Evolutionary conservation across 2,797 vertebrate species (phyloP).

Genomic region (Neosalanx taihuensis): DNA sequence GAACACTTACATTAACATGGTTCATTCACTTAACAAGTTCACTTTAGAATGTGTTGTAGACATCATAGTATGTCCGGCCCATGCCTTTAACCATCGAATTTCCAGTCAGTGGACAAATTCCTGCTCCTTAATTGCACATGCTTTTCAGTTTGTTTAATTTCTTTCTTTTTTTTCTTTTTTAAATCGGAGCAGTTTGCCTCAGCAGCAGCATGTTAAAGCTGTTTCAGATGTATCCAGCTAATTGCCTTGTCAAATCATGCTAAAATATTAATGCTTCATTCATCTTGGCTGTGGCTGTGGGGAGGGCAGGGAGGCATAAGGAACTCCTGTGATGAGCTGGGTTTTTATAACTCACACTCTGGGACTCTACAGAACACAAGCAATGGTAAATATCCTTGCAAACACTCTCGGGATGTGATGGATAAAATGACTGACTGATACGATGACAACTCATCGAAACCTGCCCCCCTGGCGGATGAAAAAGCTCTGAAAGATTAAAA

Average conservation of each 20-base stretch:
- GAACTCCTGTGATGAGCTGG: constrained; percentile 6
- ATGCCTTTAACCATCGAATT: background rate
- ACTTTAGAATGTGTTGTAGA: constrained; percentile 14
- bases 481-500: too few species aligned
- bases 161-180: background rate
- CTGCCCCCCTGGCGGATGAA: too few species aligned
- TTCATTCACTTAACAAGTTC: constrained; percentile 19
- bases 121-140: background rate
- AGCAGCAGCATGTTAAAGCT: background rate
- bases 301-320: constrained; percentile 31
- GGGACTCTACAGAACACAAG: background rate
- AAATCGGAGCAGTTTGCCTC: background rate
- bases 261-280: constrained; percentile 37
- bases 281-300: constrained; percentile 2
- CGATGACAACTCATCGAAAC: too few species aligned
- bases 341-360: background rate
- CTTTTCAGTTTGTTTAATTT: background rate
- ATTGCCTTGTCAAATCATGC: constrained; percentile 14
- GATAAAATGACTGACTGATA: too few species aligned
- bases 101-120: background rate
- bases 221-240: constrained; percentile 11
- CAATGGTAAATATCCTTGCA: background rate
- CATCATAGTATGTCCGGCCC: too few species aligned
- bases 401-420: too few species aligned
- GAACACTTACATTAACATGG: constrained; percentile 27